Base-by-base conservation (phyloP, 2,113 vertebrate genomes). In the Pluvialis apricaria region DNA sequence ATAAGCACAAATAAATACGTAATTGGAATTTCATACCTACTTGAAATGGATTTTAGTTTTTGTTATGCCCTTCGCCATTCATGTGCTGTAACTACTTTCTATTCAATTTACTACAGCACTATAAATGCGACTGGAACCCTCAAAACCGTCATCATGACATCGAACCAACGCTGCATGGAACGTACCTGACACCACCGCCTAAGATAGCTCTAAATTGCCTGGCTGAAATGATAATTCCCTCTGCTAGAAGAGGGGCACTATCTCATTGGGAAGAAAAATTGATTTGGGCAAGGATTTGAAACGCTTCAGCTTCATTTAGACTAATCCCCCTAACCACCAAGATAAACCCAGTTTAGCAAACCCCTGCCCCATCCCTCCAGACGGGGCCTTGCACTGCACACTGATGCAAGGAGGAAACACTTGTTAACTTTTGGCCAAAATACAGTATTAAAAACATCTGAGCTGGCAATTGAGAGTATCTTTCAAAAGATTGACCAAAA, bases 141-240 rank as follows among this genome's bases (percentile, higher is more conserved):
- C 78, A 82, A 69, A 84, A 45, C 13, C 55, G 54, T 42, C 66
- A 13, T 5, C 6, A 1, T 10, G 36, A 49, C 2, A 2, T n/a
- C 0, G 0, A 82, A 34, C 18, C 0, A 0, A 40, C 40, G 66
- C 69, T 1, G 0, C 1, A 3, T 12, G 20, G 58, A 70, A 26
- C 2, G 1, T 60, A 13, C 26, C 45, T 66, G 57, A 38, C 61
- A 82, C 51, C 42, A 69, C 3, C 4, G 0, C 40, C 70, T 82
- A 42, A 69, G 61, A 58, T 6, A 69, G 36, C 78, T 70, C 42
- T 31, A 19, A 86, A 88, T 9, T 73, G 73, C 71, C 82, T 86
- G 32, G 40, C 54, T 69, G 73, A 61, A 49, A 19, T 2, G 15
- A 13, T 26, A 58, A 91, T 73, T 58, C 54, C 54, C 60, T 90